Conservation (phyloP, 2,888 invertebrate genomes). For the Ophonus ardosiacus region DNA sequence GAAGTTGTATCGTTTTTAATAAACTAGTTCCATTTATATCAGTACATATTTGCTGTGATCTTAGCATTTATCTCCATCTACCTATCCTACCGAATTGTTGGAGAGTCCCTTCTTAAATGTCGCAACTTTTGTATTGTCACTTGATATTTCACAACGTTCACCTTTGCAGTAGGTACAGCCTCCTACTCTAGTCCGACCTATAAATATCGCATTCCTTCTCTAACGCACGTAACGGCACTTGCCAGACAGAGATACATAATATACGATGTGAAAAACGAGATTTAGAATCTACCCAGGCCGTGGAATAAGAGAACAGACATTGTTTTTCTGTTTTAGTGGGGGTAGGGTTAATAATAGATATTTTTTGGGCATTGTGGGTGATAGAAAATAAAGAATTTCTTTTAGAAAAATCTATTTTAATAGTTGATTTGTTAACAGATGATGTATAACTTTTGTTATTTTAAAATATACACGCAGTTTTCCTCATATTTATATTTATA, state of each 20-base stretch:
- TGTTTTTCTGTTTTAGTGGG: too few relatives aligned
- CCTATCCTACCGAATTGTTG: not conserved
- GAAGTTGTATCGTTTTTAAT: too few relatives aligned
- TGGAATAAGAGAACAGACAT: too few relatives aligned
- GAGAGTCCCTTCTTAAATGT: not conserved
- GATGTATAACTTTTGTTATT: too few relatives aligned
- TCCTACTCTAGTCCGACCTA: constrained; percentile 31
- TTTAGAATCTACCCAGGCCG: too few relatives aligned
- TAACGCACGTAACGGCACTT: not conserved
- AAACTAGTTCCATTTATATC: too few relatives aligned
- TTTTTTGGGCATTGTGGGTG: not conserved
- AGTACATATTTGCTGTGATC: too few relatives aligned
- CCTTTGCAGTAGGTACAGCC: not conserved
- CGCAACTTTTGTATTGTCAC: not conserved
- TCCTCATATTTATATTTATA: too few relatives aligned
- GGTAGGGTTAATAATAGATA: not conserved
- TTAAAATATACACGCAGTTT: not conserved
- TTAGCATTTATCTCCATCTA: not conserved
- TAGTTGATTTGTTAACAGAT: too few relatives aligned
- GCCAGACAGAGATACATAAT: not conserved
- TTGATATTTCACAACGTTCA: not conserved
- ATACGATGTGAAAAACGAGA: too few relatives aligned
- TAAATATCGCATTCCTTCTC: constrained; percentile 47
- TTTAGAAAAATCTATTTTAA: not conserved
- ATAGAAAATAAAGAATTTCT: not conserved